Evolutionary conservation across 2,113 vertebrate species (phyloP).

Genomic region (Phaethornis superciliosus): DNA sequence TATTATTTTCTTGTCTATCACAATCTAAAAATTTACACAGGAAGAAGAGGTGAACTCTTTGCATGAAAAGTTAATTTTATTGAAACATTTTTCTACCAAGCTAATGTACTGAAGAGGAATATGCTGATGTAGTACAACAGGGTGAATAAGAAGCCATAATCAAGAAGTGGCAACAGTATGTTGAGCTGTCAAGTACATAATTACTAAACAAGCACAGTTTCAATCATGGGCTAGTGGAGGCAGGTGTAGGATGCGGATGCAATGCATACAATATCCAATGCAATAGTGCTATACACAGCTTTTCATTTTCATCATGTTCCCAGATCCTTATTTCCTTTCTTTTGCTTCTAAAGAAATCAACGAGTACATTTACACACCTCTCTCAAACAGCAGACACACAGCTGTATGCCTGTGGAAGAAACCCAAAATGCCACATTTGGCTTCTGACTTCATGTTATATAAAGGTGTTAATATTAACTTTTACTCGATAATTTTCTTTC

Average conservation of each 20-base stretch:
- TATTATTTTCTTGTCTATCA: not conserved
- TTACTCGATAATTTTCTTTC: not conserved
- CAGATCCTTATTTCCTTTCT: not conserved
- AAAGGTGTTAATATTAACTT: not conserved
- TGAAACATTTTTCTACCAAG: conserved; percentile 1
- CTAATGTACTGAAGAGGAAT: not conserved
- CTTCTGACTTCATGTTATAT: not conserved
- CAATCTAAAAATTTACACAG: conserved; percentile 9
- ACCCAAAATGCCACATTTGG: not conserved
- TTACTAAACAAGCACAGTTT: conserved; percentile 5
- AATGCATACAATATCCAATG: not conserved
- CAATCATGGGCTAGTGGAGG: not conserved
- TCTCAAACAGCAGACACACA: not conserved
- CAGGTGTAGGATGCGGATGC: conserved; percentile 46
- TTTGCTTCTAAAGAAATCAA: not conserved
- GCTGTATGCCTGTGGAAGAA: not conserved
- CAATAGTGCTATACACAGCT: not conserved
- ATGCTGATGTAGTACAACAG: not conserved
- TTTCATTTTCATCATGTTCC: not conserved
- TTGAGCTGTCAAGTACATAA: conserved; percentile 24
- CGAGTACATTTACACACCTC: not conserved
- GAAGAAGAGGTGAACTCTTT: not conserved
- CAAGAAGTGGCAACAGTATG: not conserved
- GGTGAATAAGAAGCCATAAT: conserved; percentile 22
- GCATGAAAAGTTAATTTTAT: not conserved